Base-by-base conservation (phyloP, 1,140 invertebrate species). In the Propsilocerus akamusi region DNA sequence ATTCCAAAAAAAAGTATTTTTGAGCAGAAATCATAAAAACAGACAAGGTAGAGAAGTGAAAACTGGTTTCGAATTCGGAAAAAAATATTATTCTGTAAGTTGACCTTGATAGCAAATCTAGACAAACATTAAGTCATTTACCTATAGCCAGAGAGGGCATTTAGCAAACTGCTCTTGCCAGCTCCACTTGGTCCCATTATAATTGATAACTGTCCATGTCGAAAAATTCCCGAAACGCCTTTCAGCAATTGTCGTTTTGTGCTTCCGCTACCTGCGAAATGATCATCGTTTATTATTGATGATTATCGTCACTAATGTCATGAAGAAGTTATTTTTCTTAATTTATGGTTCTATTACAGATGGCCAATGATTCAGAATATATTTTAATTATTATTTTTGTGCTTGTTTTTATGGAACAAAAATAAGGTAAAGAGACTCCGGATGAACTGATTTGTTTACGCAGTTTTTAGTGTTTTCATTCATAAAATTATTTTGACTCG, bases 111-210 rank as follows among this genome's bases (percentile, higher is more conserved):
- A n/a, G 4, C 17, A n/a, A 34, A 34, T 34, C 17, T 34, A 4
- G 11, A n/a, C 4, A n/a, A 4, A 5, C 4, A n/a, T n/a, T 34
- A 30, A 30, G 28, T 22, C 12, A 63, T 67, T 71, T 63, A 81
- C 79, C 70, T 74, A 63, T 75, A 81, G 59, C 80, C 80, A 25
- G 80, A 79, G 51, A 82, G 68, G 47, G 79, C 76, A 61, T 83
- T 81, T 22, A 83, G 66, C 12, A 83, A 65, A 48, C 82, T 83
- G 53, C 80, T 83, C 67, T 88, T 88, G 47, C 84, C 85, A 26
- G 84, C 83, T 34, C 85, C 85, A 2, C 81, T 85, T 14, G 84
- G 85, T 26, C 86, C 85, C 83, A 89, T 86, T 55, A 89, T 87
- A 22, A 83, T 85, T 7, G 83, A 80, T 51, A 89, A 68, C 55